Percentiles rank a stretch among this genome's conserved stretches.
Conservation (phyloP, 2,888 invertebrate genomes). For the Trypoxylon attenuatum region DNA sequence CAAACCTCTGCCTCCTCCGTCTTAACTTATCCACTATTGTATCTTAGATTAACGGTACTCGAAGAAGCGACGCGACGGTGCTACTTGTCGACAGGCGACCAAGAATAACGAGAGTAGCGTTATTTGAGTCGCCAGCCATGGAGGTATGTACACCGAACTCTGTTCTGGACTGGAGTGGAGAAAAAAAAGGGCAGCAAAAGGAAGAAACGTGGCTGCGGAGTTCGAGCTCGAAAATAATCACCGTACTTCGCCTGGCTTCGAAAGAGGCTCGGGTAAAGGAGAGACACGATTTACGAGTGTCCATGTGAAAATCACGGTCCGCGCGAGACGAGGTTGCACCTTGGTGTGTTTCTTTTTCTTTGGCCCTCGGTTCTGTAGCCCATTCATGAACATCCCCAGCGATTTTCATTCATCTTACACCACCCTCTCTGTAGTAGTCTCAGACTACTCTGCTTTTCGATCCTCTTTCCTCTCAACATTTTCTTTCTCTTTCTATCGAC, state of each 20-base stretch:
- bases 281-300: conserved; percentile 47
- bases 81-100: conserved; percentile 16
- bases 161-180: too few species aligned
- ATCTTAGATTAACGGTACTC: conserved; percentile 66
- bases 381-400: conserved; percentile 45
- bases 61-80: conserved; percentile 24
- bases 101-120: conserved; percentile 8
- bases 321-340: not conserved
- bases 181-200: too few species aligned
- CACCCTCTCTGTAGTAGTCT: not conserved
- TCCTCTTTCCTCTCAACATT: conserved; percentile 6
- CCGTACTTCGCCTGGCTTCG: not conserved
- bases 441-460: not conserved
- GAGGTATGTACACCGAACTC: too few species aligned
- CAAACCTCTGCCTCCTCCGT: conserved; percentile 9
- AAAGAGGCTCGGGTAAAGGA: not conserved
- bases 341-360: conserved; percentile 9
- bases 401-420: conserved; percentile 59
- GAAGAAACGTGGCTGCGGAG: too few species aligned
- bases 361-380: conserved; percentile 11
- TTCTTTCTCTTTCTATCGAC: conserved; percentile 2
- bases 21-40: conserved; percentile 55
- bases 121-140: too few species aligned
- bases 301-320: conserved; percentile 46
- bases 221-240: conserved; percentile 34